A percentile compares a stretch with the other conserved stretches of the same genome.
These are phyloP conservation scores for Amiota mariae DNA, from an alignment of 2,888 invertebrate genomes.

Conservation along the genomic window DNA sequence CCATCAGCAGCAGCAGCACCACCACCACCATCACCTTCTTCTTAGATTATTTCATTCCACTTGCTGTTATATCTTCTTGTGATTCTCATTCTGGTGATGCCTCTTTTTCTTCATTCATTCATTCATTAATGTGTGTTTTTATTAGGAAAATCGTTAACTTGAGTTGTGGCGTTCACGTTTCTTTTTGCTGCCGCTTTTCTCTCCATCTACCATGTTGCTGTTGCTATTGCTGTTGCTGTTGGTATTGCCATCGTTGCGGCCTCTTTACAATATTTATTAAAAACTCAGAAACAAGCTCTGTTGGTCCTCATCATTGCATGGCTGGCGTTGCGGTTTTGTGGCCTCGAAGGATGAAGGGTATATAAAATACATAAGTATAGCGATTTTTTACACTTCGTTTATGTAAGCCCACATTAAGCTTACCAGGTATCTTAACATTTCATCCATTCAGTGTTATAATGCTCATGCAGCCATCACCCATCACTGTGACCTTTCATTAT, in stretches of 20 bases:
- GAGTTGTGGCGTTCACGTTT: constrained; percentile 32
- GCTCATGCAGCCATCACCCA: not conserved
- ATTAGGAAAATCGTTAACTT: constrained; percentile 54
- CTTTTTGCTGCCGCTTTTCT: constrained; percentile 34
- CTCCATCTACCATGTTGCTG: constrained; percentile 21
- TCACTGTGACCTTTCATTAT: too few species aligned
- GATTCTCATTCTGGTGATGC: constrained; percentile 8
- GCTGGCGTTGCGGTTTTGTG: constrained; percentile 10
- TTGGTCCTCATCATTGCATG: not conserved
- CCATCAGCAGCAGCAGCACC: too few species aligned
- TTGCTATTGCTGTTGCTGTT: constrained; percentile 41
- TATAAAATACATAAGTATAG: constrained; percentile 45
- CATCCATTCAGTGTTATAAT: not conserved
- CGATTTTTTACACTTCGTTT: constrained; percentile 49
- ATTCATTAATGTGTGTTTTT: constrained; percentile 39
- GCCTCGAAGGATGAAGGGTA: not conserved
- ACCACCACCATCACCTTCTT: too few species aligned
- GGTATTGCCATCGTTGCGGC: constrained; percentile 23
- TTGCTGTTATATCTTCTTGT: not conserved
- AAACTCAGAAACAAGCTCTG: constrained; percentile 41
- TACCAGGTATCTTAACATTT: constrained; percentile 15
- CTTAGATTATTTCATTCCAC: not conserved
- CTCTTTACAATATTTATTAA: constrained; percentile 44
- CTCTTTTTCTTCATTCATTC: constrained; percentile 42
- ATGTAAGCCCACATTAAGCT: constrained; percentile 32